These are phyloP conservation scores for Teleiodes luculella DNA, from an alignment of 2,888 invertebrate species.

Conservation along the genomic window DNA sequence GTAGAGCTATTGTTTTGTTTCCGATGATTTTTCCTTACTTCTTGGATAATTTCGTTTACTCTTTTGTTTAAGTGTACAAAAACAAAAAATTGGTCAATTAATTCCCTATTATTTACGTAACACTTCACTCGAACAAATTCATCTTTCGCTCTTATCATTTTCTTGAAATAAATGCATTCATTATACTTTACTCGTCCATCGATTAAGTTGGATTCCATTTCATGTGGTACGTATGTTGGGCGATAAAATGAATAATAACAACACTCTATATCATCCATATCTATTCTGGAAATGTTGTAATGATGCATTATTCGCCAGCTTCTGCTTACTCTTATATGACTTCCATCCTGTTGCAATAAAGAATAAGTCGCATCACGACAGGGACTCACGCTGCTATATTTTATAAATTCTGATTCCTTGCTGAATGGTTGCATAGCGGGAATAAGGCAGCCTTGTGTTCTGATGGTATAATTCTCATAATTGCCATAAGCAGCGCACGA, in stretches of 20 bases:
- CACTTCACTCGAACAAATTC: slow-evolving; percentile 85
- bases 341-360: not conserved
- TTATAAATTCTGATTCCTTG: not conserved
- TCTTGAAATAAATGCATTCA: slow-evolving; percentile 61
- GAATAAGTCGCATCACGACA: not conserved
- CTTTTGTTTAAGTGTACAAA: not conserved
- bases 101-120: slow-evolving; percentile 72
- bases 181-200: slow-evolving; percentile 51
- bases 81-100: slow-evolving; percentile 18
- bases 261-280: slow-evolving; percentile 44
- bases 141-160: slow-evolving; percentile 48
- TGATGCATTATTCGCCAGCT: not conserved
- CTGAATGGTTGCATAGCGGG: not conserved
- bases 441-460: not conserved
- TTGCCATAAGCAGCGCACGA: too few species aligned
- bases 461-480: not conserved
- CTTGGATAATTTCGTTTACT: not conserved
- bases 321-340: not conserved
- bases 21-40: too few species aligned
- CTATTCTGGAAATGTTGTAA: not conserved
- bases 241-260: slow-evolving; percentile 78
- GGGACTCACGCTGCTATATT: not conserved
- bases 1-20: too few species aligned
- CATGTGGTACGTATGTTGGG: not conserved
- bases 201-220: slow-evolving; percentile 19